Conservation (phyloP, 1,140 invertebrate genomes). For the Bombus superbus region DNA sequence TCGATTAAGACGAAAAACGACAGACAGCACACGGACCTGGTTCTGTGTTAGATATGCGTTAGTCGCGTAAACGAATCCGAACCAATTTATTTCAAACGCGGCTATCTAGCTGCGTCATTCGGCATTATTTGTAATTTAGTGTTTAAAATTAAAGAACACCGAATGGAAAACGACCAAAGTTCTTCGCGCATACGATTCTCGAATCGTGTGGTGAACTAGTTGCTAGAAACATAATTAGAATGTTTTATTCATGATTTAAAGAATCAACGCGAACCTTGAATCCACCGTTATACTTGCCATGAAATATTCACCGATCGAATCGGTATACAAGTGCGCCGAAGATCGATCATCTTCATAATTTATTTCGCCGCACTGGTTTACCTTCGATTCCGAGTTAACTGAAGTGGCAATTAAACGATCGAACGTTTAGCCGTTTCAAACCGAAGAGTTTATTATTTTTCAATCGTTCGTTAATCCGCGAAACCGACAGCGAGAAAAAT, state of each 20-base stretch:
- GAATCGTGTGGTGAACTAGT: background rate
- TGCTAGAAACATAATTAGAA: background rate
- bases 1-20: background rate
- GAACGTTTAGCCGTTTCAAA: background rate
- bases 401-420: background rate
- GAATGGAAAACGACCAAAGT: too few species aligned
- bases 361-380: background rate
- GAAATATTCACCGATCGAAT: background rate
- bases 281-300: background rate
- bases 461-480: too few species aligned
- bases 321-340: background rate
- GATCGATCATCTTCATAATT: conserved; percentile 12
- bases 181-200: too few species aligned
- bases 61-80: background rate
- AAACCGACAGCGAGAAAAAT: background rate
- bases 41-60: background rate
- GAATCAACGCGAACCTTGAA: background rate
- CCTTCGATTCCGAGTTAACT: background rate
- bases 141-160: too few species aligned
- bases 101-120: background rate
- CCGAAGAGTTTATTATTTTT: too few species aligned
- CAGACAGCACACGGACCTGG: background rate
- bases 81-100: background rate
- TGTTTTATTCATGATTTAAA: background rate
- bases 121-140: background rate